Evolutionary conservation across 2,113 vertebrate genomes (phyloP).

Genomic region (Cottus gobio): DNA sequence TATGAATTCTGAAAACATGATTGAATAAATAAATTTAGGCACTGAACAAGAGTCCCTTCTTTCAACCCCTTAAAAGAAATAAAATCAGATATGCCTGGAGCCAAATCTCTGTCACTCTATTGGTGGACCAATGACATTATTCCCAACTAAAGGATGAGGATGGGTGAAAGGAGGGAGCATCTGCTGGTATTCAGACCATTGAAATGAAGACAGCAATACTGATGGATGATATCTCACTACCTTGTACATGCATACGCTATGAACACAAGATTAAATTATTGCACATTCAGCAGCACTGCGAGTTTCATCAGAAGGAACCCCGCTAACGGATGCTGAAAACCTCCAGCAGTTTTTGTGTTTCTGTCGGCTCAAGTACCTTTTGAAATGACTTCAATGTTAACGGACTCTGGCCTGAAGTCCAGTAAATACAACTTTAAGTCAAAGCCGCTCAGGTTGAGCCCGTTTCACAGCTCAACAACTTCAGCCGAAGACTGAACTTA

Average conservation of each 20-base stretch:
- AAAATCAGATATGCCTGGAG: conserved; percentile 30
- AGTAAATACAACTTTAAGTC: conserved; percentile 11
- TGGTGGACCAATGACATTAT: conserved; percentile 9
- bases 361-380: conserved; percentile 22
- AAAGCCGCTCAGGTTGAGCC: conserved; percentile 22
- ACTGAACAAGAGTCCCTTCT: conserved; percentile 17
- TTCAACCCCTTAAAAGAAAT: conserved; percentile 20
- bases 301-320: conserved; percentile 24
- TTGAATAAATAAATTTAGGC: conserved; percentile 2
- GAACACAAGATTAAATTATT: conserved; percentile 33
- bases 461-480: conserved; percentile 26
- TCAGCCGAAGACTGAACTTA: conserved; percentile 15
- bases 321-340: background rate
- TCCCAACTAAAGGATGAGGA: background rate
- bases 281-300: conserved; percentile 46
- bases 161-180: background rate
- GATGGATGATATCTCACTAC: conserved; percentile 27
- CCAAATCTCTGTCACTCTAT: conserved; percentile 3
- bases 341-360: background rate
- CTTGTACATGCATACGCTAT: conserved; percentile 34
- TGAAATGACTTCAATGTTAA: conserved; percentile 20
- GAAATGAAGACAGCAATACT: conserved; percentile 64
- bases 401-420: conserved; percentile 28
- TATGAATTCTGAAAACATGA: background rate
- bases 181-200: conserved; percentile 32